Percentiles rank a stretch among this genome's conserved stretches.
Evolutionary conservation across 2,888 invertebrate species (phyloP).

Genomic region (Drosophila atripex): DNA sequence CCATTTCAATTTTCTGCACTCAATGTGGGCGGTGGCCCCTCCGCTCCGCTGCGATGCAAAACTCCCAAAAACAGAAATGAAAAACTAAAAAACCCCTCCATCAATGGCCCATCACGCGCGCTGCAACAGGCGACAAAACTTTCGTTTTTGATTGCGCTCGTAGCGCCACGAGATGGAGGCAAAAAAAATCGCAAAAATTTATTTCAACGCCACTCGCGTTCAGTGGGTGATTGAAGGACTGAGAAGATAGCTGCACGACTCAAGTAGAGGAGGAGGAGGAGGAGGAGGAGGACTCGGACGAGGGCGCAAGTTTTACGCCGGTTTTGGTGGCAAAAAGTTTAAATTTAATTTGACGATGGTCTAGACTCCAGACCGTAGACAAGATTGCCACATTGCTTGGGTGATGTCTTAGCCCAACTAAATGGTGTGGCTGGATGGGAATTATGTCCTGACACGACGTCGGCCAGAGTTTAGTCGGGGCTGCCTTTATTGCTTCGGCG

Average conservation of each 20-base stretch:
- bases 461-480: constrained; percentile 1
- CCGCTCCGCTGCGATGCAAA: not conserved
- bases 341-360: constrained; percentile 69
- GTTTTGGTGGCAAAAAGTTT: constrained; percentile 53
- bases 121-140: constrained; percentile 47
- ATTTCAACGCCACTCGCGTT: not conserved
- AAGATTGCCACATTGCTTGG: constrained; percentile 28
- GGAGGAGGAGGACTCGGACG: too few relatives aligned
- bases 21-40: constrained; percentile 1
- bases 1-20: constrained; percentile 31
- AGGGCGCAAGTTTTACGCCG: constrained; percentile 27
- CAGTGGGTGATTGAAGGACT: not conserved
- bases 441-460: constrained; percentile 29
- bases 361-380: constrained; percentile 65
- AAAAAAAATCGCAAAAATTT: not conserved
- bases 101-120: constrained; percentile 46
- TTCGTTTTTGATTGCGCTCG: constrained; percentile 32
- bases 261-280: too few relatives aligned
- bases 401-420: constrained; percentile 56
- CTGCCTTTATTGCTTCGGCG: constrained; percentile 15
- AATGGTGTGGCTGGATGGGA: constrained; percentile 66
- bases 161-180: not conserved
- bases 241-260: not conserved
- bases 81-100: constrained; percentile 12
- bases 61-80: not conserved